phyloP scores from a whole-genome alignment of 1,140 invertebrate species.

The Mercenaria mercenaria region DNA sequence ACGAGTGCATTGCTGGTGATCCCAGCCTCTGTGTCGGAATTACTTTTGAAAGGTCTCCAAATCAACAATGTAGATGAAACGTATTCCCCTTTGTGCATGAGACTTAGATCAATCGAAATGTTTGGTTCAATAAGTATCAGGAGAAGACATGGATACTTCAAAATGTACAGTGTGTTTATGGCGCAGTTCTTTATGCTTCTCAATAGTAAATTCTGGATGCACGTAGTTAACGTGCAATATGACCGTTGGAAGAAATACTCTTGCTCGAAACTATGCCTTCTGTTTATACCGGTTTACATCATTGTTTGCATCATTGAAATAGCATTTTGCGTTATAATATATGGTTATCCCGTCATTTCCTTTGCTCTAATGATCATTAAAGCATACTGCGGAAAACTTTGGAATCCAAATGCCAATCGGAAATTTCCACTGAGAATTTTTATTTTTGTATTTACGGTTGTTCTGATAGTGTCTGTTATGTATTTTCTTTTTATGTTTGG shows the following conservation, averaged over 20 bases:
- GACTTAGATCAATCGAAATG: neutral
- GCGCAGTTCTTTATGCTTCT: conserved; percentile 48
- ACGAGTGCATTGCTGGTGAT: neutral
- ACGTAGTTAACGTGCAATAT: neutral
- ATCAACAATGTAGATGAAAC: neutral
- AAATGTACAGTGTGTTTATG: neutral
- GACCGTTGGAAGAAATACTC: neutral
- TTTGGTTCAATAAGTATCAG: conserved; percentile 32
- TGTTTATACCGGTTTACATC: conserved; percentile 26
- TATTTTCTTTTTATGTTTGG: conserved; percentile 55
- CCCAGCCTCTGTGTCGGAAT: neutral
- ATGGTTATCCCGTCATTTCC: conserved; percentile 26
- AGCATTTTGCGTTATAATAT: neutral
- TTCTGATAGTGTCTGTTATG: neutral
- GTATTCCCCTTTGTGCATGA: neutral
- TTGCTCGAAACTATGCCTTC: neutral
- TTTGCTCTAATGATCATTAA: conserved; percentile 20
- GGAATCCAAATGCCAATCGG: neutral
- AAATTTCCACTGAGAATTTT: neutral
- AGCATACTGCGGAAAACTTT: conserved; percentile 3
- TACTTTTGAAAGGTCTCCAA: conserved; percentile 1
- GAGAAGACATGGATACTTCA: neutral
- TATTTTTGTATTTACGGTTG: neutral
- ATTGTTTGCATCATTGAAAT: conserved; percentile 23
- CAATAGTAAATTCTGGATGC: conserved; percentile 35